Percentiles rank a stretch among this genome's conserved stretches.
phyloP scores from a whole-genome alignment of 2,113 vertebrate genomes.

The Clarias macrocephalus region DNA sequence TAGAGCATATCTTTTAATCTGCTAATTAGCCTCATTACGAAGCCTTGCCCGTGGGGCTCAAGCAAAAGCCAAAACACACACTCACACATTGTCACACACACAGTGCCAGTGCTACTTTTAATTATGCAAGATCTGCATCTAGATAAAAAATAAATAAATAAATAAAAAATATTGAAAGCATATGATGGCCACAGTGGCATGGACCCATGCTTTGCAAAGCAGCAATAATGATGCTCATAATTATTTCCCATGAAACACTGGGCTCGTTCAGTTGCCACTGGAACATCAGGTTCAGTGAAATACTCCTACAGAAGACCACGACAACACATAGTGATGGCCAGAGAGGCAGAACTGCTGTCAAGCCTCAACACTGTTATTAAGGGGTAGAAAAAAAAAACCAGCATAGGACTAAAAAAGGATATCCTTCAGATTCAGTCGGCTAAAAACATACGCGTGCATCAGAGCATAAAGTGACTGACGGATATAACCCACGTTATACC shows the following conservation, averaged over 20 bases:
- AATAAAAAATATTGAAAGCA: background rate
- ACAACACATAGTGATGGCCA: background rate
- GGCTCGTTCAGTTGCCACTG: background rate
- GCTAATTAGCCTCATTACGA: slow-evolving; percentile 56
- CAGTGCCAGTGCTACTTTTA: slow-evolving; percentile 35
- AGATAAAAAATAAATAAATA: background rate
- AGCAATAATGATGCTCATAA: background rate
- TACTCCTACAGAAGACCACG: background rate
- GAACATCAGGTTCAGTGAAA: background rate
- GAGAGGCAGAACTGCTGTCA: background rate
- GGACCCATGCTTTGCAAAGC: slow-evolving; percentile 12
- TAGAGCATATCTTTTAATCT: slow-evolving; percentile 53
- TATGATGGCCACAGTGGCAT: slow-evolving; percentile 29
- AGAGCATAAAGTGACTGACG: background rate
- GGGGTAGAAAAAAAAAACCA: background rate
- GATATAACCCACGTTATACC: background rate
- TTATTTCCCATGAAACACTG: background rate
- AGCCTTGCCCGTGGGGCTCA: slow-evolving; percentile 42
- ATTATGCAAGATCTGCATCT: slow-evolving; percentile 37
- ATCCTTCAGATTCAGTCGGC: background rate
- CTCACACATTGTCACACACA: slow-evolving; percentile 9
- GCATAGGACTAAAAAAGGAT: background rate
- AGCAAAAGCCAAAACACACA: slow-evolving; percentile 39
- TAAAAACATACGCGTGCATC: background rate
- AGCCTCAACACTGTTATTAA: background rate